Evolutionary conservation across 2,113 vertebrate genomes (phyloP).

Genomic region (Urocynchramus pylzowi): DNA sequence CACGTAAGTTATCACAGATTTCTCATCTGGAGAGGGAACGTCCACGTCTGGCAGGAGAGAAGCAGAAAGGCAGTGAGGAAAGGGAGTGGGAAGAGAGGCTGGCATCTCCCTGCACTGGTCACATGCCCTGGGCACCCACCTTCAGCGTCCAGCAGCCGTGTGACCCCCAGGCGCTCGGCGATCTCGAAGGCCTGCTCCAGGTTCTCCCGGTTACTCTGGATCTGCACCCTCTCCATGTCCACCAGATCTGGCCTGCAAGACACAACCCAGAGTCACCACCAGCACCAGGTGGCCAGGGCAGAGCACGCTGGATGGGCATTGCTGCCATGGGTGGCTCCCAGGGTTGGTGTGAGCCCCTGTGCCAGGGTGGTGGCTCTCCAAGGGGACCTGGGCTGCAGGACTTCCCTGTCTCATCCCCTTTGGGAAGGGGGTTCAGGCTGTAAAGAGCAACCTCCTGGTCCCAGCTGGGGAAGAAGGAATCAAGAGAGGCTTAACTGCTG

Average conservation of each 20-base stretch:
- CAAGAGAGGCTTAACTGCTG: not conserved
- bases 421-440: not conserved
- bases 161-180: conserved; percentile 92
- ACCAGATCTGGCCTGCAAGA: conserved; percentile 92
- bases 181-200: conserved; percentile 98
- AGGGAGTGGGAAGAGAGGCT: not conserved
- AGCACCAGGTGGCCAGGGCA: not conserved
- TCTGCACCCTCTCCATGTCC: conserved; percentile 90
- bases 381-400: not conserved
- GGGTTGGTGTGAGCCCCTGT: not conserved
- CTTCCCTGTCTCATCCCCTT: not conserved
- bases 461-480: not conserved
- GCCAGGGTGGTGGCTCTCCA: not conserved
- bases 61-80: not conserved
- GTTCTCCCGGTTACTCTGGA: conserved; percentile 92
- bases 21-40: conserved; percentile 94
- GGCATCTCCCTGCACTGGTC: not conserved
- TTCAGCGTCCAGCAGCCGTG: conserved; percentile 92
- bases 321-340: rapidly evolving
- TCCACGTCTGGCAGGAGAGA: conserved; percentile 84
- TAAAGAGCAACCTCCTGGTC: not conserved
- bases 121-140: conserved; percentile 64
- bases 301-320: rapidly evolving
- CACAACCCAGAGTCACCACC: not conserved
- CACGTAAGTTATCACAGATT: conserved; percentile 98